Evolutionary conservation across 2,797 vertebrate species (phyloP).

Genomic region (Clamator glandarius): DNA sequence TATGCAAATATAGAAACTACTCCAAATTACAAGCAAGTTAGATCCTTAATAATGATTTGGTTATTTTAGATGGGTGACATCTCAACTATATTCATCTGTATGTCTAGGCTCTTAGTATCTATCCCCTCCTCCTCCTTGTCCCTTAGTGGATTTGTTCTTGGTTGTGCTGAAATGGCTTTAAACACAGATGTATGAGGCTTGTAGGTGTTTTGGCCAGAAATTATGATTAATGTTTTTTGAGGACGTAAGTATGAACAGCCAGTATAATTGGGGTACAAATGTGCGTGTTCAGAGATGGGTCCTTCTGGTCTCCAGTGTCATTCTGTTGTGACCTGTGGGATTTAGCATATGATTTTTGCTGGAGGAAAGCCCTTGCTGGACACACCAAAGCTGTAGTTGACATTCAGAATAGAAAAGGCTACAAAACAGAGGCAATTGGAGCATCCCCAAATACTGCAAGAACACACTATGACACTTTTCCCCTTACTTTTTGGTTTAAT

Average conservation of each 20-base stretch:
- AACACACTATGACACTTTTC: conserved; percentile 13
- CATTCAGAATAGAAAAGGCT: conserved; percentile 4
- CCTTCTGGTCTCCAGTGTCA: not conserved
- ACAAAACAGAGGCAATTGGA: conserved; percentile 16
- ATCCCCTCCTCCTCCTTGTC: not conserved
- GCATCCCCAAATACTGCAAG: not conserved
- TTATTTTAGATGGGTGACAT: not conserved
- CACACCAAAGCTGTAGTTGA: not conserved
- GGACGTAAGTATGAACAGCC: not conserved
- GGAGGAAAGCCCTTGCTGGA: not conserved
- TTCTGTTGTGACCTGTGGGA: not conserved
- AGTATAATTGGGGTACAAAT: not conserved
- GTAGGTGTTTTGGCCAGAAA: not conserved
- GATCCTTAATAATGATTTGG: not conserved
- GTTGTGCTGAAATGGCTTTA: not conserved
- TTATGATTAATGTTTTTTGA: not conserved
- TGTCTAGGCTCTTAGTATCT: not conserved
- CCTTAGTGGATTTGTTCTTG: not conserved
- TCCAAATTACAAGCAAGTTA: not conserved
- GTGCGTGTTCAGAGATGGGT: not conserved
- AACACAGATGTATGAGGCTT: not conserved
- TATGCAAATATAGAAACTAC: not conserved
- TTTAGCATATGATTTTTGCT: not conserved
- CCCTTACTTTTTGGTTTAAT: conserved; percentile 47
- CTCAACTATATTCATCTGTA: not conserved